These are phyloP conservation scores for Plebejus melissa DNA, from an alignment of 2,888 invertebrate genomes.

Conservation along the genomic window DNA sequence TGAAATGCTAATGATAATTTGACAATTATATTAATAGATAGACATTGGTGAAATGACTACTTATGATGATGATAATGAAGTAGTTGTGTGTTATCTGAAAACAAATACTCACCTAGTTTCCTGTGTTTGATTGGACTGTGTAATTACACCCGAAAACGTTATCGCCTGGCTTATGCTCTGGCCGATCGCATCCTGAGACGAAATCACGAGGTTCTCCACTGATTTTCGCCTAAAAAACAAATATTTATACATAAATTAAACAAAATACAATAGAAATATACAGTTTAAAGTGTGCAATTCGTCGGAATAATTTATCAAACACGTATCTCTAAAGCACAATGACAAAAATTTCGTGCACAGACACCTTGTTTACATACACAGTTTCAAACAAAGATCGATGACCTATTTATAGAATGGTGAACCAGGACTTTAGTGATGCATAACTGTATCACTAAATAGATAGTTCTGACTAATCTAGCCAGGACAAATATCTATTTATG, in stretches of 20 bases:
- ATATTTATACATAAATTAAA: neutral
- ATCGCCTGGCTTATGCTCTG: conserved; percentile 82
- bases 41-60: neutral
- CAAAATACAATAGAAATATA: neutral
- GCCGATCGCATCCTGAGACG: conserved; percentile 82
- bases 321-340: neutral
- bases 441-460: neutral
- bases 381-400: conserved; percentile 29
- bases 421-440: conserved; percentile 26
- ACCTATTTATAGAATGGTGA: conserved; percentile 30
- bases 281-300: neutral
- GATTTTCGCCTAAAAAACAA: conserved; percentile 78
- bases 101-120: conserved; percentile 61
- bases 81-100: conserved; percentile 11
- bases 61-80: neutral
- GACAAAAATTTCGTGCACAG: conserved; percentile 18
- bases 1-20: too few species aligned
- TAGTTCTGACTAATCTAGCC: neutral
- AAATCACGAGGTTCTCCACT: conserved; percentile 81
- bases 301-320: neutral
- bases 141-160: conserved; percentile 74
- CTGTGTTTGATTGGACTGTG: conserved; percentile 67
- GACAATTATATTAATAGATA: neutral
- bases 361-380: conserved; percentile 14
- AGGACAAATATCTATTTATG: conserved; percentile 28